A percentile compares a stretch with the other conserved stretches of the same genome.
These are phyloP conservation scores for Drosophila willistoni DNA, from an alignment of 1,140 invertebrate species.

Conservation along the genomic window DNA sequence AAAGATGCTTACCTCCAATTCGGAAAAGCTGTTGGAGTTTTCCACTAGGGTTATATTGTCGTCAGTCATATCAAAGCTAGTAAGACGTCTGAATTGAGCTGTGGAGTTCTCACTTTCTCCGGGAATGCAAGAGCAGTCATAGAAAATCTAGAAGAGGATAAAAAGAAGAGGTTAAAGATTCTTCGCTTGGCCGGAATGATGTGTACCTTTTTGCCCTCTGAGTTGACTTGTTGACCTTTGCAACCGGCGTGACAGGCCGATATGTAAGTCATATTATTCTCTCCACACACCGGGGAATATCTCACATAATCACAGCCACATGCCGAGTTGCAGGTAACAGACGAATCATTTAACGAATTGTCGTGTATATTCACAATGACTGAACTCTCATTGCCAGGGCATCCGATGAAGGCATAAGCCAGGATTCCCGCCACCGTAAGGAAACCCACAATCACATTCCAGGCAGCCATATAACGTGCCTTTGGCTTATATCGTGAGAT, in stretches of 20 bases:
- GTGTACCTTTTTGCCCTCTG: constrained; percentile 78
- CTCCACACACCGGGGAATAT: constrained; percentile 88
- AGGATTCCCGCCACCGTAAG: constrained; percentile 87
- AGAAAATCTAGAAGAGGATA: constrained; percentile 79
- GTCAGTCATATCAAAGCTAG: constrained; percentile 44
- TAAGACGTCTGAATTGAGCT: constrained; percentile 57
- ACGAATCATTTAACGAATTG: constrained; percentile 78
- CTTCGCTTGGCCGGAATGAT: neutral
- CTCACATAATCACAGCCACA: constrained; percentile 88
- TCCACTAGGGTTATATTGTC: constrained; percentile 42
- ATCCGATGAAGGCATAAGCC: constrained; percentile 88
- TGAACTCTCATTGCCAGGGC: constrained; percentile 84
- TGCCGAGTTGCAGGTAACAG: constrained; percentile 85
- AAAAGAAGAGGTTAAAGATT: neutral
- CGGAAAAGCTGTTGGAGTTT: neutral
- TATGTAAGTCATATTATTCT: constrained; percentile 86
- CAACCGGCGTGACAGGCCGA: constrained; percentile 90
- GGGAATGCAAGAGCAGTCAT: constrained; percentile 85
- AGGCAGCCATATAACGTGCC: constrained; percentile 88
- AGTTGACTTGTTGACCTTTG: constrained; percentile 70
- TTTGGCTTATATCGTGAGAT: constrained; percentile 89
- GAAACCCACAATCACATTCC: constrained; percentile 89
- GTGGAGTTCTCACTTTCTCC: constrained; percentile 31
- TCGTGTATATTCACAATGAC: constrained; percentile 76
- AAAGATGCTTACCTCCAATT: constrained; percentile 49